A percentile compares a stretch with the other conserved stretches of the same genome.
These are phyloP conservation scores for Margaritifera margaritifera DNA, from an alignment of 2,888 invertebrate genomes.

Conservation along the genomic window DNA sequence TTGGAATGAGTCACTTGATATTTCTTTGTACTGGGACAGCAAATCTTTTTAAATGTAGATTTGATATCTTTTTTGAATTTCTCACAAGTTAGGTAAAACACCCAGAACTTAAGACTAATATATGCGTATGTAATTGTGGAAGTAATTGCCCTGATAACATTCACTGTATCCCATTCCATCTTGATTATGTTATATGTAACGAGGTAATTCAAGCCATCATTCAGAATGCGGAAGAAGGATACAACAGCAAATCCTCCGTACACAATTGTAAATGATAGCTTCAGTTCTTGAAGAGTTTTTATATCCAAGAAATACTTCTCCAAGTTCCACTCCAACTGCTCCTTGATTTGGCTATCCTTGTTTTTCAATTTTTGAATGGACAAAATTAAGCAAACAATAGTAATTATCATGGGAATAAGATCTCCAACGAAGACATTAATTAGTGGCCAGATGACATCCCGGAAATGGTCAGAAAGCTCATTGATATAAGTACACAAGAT, in stretches of 20 bases:
- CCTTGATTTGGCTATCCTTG: constrained; percentile 11
- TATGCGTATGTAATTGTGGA: constrained; percentile 42
- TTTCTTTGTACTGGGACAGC: constrained; percentile 14
- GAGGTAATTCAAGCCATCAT: constrained; percentile 16
- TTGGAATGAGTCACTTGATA: constrained; percentile 10
- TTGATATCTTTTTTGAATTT: constrained; percentile 47
- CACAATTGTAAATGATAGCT: constrained; percentile 19
- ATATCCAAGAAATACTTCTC: constrained; percentile 61
- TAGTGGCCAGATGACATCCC: constrained; percentile 61
- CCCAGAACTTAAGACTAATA: constrained; percentile 54
- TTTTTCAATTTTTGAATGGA: constrained; percentile 15
- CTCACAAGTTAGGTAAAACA: constrained; percentile 50
- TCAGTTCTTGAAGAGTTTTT: constrained; percentile 50
- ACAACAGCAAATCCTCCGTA: constrained; percentile 14
- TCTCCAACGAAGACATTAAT: constrained; percentile 59
- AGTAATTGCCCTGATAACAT: constrained; percentile 34
- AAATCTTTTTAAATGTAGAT: constrained; percentile 10
- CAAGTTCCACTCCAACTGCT: constrained; percentile 36
- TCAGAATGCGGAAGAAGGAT: constrained; percentile 17
- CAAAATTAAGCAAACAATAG: constrained; percentile 48
- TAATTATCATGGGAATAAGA: constrained; percentile 56
- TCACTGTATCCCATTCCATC: constrained; percentile 13
- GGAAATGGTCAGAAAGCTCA: constrained; percentile 56
- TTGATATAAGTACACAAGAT: constrained; percentile 52
- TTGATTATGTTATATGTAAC: constrained; percentile 10